Evolutionary conservation across 2,113 vertebrate species (phyloP).

Genomic region (Phycodurus eques): DNA sequence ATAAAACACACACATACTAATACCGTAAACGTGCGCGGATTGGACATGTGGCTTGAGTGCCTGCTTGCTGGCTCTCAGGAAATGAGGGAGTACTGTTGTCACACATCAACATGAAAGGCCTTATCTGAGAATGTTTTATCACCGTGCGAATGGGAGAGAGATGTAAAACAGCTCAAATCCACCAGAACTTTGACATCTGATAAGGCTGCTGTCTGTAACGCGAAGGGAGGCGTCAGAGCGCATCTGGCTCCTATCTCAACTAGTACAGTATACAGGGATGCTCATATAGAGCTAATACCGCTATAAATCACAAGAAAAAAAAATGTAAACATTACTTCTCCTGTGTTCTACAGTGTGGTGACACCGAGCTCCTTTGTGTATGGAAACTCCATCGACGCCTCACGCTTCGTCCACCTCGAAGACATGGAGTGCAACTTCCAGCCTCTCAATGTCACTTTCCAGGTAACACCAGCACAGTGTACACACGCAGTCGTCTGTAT

Average conservation of each 20-base stretch:
- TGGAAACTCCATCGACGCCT: constrained; percentile 84
- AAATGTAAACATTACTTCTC: background rate
- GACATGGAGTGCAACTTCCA: constrained; percentile 91
- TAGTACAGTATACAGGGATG: constrained; percentile 10
- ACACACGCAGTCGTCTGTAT: background rate
- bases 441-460: constrained; percentile 90
- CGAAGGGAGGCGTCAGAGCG: constrained; percentile 32
- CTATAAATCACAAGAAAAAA: background rate
- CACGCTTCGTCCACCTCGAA: constrained; percentile 83
- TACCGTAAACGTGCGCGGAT: background rate
- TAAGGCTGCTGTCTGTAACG: constrained; percentile 50
- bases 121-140: constrained; percentile 62
- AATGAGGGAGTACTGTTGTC: constrained; percentile 31
- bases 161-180: constrained; percentile 53
- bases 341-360: constrained; percentile 77
- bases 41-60: constrained; percentile 8
- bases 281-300: background rate
- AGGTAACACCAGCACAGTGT: constrained; percentile 73
- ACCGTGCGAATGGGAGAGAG: constrained; percentile 36
- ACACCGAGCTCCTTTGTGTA: constrained; percentile 90
- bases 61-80: constrained; percentile 26
- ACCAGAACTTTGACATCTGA: constrained; percentile 53
- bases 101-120: constrained; percentile 54
- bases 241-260: constrained; percentile 38
- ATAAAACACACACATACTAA: background rate